phyloP scores from a whole-genome alignment of 1,140 invertebrate genomes.

The Berghia stephanieae region DNA sequence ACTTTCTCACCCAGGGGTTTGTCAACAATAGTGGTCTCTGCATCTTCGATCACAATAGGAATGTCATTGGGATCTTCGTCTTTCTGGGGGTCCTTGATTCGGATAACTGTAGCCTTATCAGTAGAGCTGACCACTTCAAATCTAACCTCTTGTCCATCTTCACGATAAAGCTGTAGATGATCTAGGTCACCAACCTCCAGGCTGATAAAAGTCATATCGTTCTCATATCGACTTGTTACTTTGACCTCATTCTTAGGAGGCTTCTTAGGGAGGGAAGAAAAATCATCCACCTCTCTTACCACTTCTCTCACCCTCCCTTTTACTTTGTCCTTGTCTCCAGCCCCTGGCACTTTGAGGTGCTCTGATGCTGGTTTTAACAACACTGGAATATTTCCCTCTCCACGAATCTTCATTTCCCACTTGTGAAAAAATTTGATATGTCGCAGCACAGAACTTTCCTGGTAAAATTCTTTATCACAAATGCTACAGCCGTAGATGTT shows the following conservation, averaged over 20 bases:
- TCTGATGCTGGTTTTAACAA: slow-evolving; percentile 21
- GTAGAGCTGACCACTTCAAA: background rate
- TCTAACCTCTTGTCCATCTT: background rate
- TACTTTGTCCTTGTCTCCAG: no score
- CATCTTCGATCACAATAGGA: no score
- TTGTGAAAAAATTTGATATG: slow-evolving; percentile 31
- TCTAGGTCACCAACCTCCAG: background rate
- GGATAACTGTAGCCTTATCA: no score
- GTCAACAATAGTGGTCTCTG: no score
- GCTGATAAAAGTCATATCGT: background rate
- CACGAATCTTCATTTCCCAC: slow-evolving; percentile 31
- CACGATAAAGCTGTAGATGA: background rate
- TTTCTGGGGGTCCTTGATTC: no score
- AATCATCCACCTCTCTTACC: no score
- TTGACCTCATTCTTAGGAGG: no score
- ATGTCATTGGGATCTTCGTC: no score
- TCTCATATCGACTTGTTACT: background rate
- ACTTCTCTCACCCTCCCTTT: no score
- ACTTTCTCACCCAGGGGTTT: no score
- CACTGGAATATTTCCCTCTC: slow-evolving; percentile 21
- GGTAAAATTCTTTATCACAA: slow-evolving; percentile 27
- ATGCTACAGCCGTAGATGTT: slow-evolving; percentile 20
- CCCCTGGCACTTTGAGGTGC: no score
- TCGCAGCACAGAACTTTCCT: slow-evolving; percentile 16
- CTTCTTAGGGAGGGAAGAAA: no score